phyloP scores from a whole-genome alignment of 2,888 invertebrate species.

The Myopa testacea region DNA sequence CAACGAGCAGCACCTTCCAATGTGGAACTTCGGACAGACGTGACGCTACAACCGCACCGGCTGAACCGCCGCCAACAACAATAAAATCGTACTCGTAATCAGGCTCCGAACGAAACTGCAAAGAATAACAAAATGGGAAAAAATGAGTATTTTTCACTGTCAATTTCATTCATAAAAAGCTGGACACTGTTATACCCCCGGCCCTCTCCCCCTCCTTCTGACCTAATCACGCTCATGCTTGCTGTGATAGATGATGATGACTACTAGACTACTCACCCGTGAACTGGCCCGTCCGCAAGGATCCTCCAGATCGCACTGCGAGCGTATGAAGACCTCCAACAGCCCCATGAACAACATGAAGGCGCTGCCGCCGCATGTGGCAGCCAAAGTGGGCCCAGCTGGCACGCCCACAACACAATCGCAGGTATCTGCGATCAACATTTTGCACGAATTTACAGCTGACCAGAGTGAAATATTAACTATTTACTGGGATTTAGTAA shows the following conservation, averaged over 20 bases:
- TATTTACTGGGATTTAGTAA: constrained; percentile 37
- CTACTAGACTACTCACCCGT: constrained; percentile 56
- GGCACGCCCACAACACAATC: constrained; percentile 84
- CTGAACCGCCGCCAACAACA: constrained; percentile 67
- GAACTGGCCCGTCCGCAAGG: constrained; percentile 82
- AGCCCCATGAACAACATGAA: constrained; percentile 93
- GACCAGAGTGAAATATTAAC: constrained; percentile 43
- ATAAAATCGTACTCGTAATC: constrained; percentile 69
- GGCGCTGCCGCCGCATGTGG: constrained; percentile 85
- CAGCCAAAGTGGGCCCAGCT: constrained; percentile 84
- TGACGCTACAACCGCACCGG: constrained; percentile 67
- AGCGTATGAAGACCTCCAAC: constrained; percentile 85
- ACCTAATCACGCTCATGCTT: too few relatives aligned
- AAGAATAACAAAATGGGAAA: constrained; percentile 14
- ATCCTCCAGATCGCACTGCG: constrained; percentile 89
- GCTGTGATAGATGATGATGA: too few relatives aligned
- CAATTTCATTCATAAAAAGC: not conserved
- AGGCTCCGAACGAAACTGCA: constrained; percentile 66
- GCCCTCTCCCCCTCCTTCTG: not conserved
- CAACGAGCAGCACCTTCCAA: constrained; percentile 68
- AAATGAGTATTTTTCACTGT: not conserved
- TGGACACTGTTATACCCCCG: too few relatives aligned
- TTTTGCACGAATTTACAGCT: constrained; percentile 48
- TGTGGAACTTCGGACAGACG: constrained; percentile 67
- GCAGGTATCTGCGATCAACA: constrained; percentile 70